phyloP scores from a whole-genome alignment of 2,888 invertebrate genomes.

The Caenorhabditis japonica region DNA sequence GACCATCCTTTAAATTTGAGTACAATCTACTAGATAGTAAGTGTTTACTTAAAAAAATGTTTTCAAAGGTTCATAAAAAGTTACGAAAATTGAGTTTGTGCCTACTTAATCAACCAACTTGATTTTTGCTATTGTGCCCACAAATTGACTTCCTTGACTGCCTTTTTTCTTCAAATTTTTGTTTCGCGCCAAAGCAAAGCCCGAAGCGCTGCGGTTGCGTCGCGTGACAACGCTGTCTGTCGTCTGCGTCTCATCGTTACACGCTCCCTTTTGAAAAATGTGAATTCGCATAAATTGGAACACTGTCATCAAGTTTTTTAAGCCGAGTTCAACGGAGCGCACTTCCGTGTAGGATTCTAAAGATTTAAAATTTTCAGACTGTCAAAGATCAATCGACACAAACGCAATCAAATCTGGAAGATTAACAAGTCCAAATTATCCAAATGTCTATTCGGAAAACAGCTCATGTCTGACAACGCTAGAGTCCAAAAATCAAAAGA shows the following conservation, averaged over 20 bases:
- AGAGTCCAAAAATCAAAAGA: conserved; percentile 37
- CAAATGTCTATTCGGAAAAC: conserved; percentile 68
- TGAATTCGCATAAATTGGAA: no score
- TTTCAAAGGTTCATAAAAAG: no score
- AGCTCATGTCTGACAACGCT: conserved; percentile 64
- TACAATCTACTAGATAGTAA: conserved; percentile 43
- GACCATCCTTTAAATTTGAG: conserved; percentile 26
- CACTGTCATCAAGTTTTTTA: no score
- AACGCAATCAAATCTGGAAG: conserved; percentile 56
- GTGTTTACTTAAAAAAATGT: no score
- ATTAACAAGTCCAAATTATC: conserved; percentile 72
- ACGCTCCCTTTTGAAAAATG: no score
- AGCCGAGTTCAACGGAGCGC: no score
- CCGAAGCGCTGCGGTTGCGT: no score
- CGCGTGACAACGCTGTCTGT: no score
- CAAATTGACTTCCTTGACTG: not conserved
- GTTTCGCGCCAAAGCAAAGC: not conserved
- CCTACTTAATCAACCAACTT: no score
- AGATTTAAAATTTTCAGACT: conserved; percentile 61
- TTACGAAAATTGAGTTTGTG: no score
- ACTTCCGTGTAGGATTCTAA: not conserved
- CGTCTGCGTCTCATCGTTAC: no score
- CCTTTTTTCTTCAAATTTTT: conserved; percentile 6
- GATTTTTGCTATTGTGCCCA: no score
- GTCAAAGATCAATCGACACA: conserved; percentile 72